A percentile compares a stretch with the other conserved stretches of the same genome.
phyloP scores from a whole-genome alignment of 2,797 vertebrate species.

The Trematomus bernacchii region DNA sequence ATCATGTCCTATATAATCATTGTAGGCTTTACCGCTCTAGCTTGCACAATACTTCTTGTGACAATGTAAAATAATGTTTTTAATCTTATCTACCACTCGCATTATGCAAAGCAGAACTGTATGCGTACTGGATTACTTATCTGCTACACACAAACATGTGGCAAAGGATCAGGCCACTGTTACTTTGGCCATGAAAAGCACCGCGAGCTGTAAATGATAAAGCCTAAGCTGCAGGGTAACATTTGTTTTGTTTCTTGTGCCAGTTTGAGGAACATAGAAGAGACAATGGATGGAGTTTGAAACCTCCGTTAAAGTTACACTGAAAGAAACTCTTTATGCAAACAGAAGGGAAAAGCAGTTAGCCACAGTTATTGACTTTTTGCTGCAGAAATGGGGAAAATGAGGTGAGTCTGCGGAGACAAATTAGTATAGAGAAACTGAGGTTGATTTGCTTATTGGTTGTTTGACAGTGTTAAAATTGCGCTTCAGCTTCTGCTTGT shows the following conservation, averaged over 20 bases:
- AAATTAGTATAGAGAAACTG: slow-evolving; percentile 11
- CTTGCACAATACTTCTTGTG: background rate
- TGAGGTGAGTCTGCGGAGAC: slow-evolving; percentile 9
- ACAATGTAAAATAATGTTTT: background rate
- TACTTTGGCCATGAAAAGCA: slow-evolving; percentile 25
- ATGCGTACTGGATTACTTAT: slow-evolving; percentile 34
- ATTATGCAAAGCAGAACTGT: slow-evolving; percentile 16
- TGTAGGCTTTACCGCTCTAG: background rate
- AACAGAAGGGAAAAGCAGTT: slow-evolving; percentile 10
- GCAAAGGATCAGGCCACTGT: slow-evolving; percentile 24
- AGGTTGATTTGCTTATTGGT: slow-evolving; percentile 8
- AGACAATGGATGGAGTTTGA: background rate
- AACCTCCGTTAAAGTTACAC: background rate
- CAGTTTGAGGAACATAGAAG: background rate
- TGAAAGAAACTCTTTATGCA: slow-evolving; percentile 8
- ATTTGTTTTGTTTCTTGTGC: slow-evolving; percentile 19
- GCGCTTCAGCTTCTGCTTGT: slow-evolving; percentile 1
- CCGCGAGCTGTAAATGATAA: slow-evolving; percentile 37
- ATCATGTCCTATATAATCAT: too few relatives aligned
- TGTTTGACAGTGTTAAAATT: slow-evolving; percentile 14
- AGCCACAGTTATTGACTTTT: slow-evolving; percentile 22
- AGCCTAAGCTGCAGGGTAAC: slow-evolving; percentile 33
- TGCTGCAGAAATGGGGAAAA: slow-evolving; percentile 16
- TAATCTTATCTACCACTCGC: slow-evolving; percentile 4
- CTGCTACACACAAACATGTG: slow-evolving; percentile 13